Evolutionary conservation across 1,140 invertebrate genomes (phyloP), one percentile per base, ranked within the genome.

Genomic region (Drosophila ohnishii): DNA sequence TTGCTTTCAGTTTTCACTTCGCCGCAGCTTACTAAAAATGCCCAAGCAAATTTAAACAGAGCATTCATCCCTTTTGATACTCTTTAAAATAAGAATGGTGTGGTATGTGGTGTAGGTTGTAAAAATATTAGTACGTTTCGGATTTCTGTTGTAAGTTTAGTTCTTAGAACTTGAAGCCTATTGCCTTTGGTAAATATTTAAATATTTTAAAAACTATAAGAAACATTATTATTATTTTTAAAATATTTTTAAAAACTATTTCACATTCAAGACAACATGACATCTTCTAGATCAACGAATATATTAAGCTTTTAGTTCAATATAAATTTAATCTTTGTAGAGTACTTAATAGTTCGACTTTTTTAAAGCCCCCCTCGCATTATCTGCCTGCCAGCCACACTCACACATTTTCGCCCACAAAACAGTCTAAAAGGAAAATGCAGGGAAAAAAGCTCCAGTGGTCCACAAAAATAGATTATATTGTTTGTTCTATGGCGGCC

Each of bases 391-490:
- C 61, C 55, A 55, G 19, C 19, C 13, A 55, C 34, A 55, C 51
- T 37, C 63, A 48, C 66, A 69, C 48, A 62, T 34, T 44, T 53
- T 62, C 71, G 25, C 62, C 72, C 61, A 81, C 71, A 65, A 44
- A 57, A 55, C 55, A 65, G 42, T 32, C 56, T 34, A 45, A 34
- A 34, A 60, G 50, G 32, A 55, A 80, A 40, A 56, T 42, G 45
- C 30, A 48, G 28, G 39, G 77, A 79, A 67, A 76, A 74, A 70
- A 74, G 48, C 61, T 65, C 73, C 44, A 75, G 78, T 59, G 64
- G 50, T 45, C 74, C 69, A 78, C 62, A 71, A 86, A 86, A 86
- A 83, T 83, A 87, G 83, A 86, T 86, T 86, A 86, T 86, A 76
- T 79, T 87, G 85, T 87, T 84, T 83, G 84, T 63, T 84, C 76